Evolutionary conservation across 2,797 vertebrate species (phyloP), one percentile per base, ranked within the genome.

Genomic region (Dicrostonyx torquatus): DNA sequence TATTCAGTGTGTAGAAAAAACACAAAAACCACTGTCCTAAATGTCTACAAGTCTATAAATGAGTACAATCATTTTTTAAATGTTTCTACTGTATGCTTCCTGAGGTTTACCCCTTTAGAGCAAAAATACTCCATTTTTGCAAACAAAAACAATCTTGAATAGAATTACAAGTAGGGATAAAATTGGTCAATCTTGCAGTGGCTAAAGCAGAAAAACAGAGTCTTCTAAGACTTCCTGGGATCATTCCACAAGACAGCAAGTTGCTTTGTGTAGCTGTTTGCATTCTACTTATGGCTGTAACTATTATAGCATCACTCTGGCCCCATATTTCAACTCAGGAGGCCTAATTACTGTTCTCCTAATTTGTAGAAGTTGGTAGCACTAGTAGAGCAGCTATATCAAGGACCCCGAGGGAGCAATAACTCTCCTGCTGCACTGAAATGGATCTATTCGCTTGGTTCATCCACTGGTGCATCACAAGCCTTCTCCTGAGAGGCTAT

Each of bases 311-410:
- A 80, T 75, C 58, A 75, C 85, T 96, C 92, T 91, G 34, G 75
- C 76, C 80, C 79, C 89, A 85, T 72, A 80, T 94, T 92, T 93
- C 95, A 85, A 77, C 76, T 95, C 26, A 0, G 64, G 90, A 73
- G 83, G 70, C 79, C 87, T 96, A 96, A 95, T 94, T 96, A 86
- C 93, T 91, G 48, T 95, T 97, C 94, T 91, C 92, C 75, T 96
- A 91, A 94, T 97, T 97, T 97, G 94, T 82, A 96, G 75, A 94
- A 93, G 94, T 73, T 77, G 89, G 84, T 94, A 94, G 66, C 87
- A 78, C 79, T 84, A 82, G 90, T 89, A 92, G 43, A 62, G 53
- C 64, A 93, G 45, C 86, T 78, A 75, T 29, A 89, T 77, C 64
- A 89, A 84, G 79, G 60, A 37, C 83, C 94, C 94, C 50, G 37